Percentiles rank a stretch among this genome's conserved stretches.
Conservation (phyloP, 1,140 invertebrate species). For the Drosophila navojoa region DNA sequence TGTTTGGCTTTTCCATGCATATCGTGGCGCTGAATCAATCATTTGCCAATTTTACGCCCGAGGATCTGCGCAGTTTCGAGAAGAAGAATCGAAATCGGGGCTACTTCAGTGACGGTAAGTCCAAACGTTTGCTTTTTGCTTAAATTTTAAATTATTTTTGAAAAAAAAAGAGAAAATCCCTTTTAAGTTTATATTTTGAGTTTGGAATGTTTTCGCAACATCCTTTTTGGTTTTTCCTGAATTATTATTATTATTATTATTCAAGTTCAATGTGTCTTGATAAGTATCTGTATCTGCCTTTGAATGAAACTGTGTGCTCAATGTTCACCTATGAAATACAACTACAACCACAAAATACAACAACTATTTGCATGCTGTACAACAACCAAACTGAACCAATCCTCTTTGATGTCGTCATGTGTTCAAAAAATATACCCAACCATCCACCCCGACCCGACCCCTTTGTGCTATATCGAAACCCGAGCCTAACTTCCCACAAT, state of each 20-base stretch:
- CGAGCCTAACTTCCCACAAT: conserved; percentile 1
- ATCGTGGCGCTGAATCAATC: conserved; percentile 98
- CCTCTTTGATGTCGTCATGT: conserved; percentile 72
- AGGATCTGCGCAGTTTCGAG: conserved; percentile 85
- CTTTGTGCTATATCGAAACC: conserved; percentile 1
- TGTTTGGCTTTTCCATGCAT: conserved; percentile 99
- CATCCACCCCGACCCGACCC: neutral
- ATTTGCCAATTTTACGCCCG: conserved; percentile 87
- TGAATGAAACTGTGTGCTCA: conserved; percentile 77
- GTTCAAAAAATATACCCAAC: conserved; percentile 1
- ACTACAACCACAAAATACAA: conserved; percentile 69
- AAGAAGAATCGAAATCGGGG: conserved; percentile 83
- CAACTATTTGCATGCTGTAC: conserved; percentile 83
- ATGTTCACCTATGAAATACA: conserved; percentile 69
- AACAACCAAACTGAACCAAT: conserved; percentile 55
- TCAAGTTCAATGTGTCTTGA: conserved; percentile 76
- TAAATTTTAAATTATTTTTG: conserved; percentile 26
- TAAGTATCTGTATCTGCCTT: conserved; percentile 83
- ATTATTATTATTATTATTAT: conserved; percentile 21
- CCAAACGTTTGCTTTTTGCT: conserved; percentile 72
- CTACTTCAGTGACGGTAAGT: conserved; percentile 91
- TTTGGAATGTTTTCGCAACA: conserved; percentile 74
- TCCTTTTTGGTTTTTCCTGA: conserved; percentile 34
- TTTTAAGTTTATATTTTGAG: conserved; percentile 10
- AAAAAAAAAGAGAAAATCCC: neutral